These are phyloP conservation scores for Hippocampus barbouri DNA, from an alignment of 2,113 vertebrate species.

Conservation along the genomic window DNA sequence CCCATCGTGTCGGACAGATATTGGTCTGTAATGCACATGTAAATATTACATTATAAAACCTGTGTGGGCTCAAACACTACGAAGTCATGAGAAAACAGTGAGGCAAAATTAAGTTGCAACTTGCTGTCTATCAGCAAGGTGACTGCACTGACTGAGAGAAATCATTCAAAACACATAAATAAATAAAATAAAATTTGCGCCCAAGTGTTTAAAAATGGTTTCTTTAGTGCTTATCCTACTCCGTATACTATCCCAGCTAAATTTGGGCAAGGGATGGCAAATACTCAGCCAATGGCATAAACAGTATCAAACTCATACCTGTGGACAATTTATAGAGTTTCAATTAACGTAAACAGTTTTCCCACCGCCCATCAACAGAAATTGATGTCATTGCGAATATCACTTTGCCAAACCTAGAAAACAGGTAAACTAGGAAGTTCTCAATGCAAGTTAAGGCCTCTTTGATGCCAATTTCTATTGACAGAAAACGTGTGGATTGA, in stretches of 20 bases:
- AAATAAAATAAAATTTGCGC: too few relatives aligned
- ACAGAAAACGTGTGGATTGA: too few relatives aligned
- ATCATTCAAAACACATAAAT: background rate
- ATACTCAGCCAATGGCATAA: too few relatives aligned
- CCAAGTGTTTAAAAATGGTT: too few relatives aligned
- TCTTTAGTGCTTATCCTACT: too few relatives aligned
- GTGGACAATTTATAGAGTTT: background rate
- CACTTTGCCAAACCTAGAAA: background rate
- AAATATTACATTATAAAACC: background rate
- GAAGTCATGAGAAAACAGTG: background rate
- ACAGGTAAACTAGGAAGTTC: too few relatives aligned
- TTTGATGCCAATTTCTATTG: too few relatives aligned
- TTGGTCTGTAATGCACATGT: constrained; percentile 74
- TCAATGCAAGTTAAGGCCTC: too few relatives aligned
- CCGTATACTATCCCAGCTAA: too few relatives aligned
- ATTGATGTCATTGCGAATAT: too few relatives aligned
- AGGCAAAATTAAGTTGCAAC: background rate
- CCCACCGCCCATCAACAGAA: background rate
- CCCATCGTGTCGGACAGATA: constrained; percentile 96
- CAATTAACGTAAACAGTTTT: background rate
- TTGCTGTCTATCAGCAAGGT: background rate
- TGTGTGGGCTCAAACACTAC: background rate
- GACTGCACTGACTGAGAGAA: background rate
- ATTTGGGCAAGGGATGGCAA: too few relatives aligned
- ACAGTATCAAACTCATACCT: too few relatives aligned